Evolutionary conservation across 2,797 vertebrate genomes (phyloP).

Genomic region (Euthynnus affinis): DNA sequence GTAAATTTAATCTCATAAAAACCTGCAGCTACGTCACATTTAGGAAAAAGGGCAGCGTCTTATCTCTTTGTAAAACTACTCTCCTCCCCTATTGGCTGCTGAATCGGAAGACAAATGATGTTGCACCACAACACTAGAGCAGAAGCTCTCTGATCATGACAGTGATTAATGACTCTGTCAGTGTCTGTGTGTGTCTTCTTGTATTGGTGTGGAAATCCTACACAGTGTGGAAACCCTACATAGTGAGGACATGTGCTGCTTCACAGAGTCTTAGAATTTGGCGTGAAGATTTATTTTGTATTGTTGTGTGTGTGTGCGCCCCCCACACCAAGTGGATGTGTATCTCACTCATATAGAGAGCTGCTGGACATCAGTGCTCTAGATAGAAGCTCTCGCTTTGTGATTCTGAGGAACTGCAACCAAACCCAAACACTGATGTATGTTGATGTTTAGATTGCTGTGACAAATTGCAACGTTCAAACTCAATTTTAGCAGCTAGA

Average conservation of each 20-base stretch:
- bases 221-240: background rate
- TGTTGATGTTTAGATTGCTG: too few relatives aligned
- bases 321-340: too few relatives aligned
- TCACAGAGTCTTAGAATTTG: background rate
- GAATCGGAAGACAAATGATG: conserved; percentile 50
- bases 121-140: background rate
- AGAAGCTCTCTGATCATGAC: conserved; percentile 37
- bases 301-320: too few relatives aligned
- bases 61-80: conserved; percentile 21
- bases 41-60: background rate
- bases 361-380: too few relatives aligned
- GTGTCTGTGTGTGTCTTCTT: background rate
- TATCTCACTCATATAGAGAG: too few relatives aligned
- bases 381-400: too few relatives aligned
- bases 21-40: background rate
- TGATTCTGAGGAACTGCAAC: too few relatives aligned
- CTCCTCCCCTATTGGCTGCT: conserved; percentile 16
- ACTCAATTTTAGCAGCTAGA: background rate
- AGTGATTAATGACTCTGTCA: conserved; percentile 34
- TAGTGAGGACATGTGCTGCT: background rate
- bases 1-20: conserved; percentile 11
- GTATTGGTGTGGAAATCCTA: background rate
- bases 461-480: background rate
- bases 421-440: too few relatives aligned
- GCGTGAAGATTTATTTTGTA: background rate